Percentiles rank a stretch among this genome's conserved stretches.
Evolutionary conservation across 2,113 vertebrate genomes (phyloP).

Genomic region (Chlorodrepanis virens): DNA sequence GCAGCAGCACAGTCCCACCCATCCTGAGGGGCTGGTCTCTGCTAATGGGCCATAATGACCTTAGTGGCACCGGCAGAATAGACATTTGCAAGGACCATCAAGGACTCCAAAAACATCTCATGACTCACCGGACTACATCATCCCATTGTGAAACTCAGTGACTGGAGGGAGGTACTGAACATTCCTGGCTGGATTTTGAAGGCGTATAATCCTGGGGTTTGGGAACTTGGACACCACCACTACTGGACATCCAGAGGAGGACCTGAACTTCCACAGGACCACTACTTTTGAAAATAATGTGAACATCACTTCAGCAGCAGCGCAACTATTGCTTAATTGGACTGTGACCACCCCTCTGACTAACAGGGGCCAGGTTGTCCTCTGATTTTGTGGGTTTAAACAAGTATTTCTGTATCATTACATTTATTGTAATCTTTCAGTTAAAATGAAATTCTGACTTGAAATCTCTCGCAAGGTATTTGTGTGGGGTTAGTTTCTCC

Average conservation of each 20-base stretch:
- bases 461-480: not conserved
- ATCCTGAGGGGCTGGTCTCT: not conserved
- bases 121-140: not conserved
- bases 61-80: not conserved
- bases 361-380: not conserved
- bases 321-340: not conserved
- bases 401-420: not conserved
- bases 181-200: not conserved
- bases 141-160: rapidly evolving
- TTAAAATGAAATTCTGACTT: not conserved
- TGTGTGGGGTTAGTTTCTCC: not conserved
- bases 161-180: not conserved
- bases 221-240: not conserved
- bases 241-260: not conserved
- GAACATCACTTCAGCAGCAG: not conserved
- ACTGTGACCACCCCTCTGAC: not conserved
- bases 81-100: not conserved
- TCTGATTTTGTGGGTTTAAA: not conserved
- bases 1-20: not conserved
- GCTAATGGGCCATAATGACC: not conserved
- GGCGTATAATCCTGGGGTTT: not conserved
- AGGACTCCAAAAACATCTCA: not conserved
- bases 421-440: not conserved
- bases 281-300: not conserved
- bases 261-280: not conserved